These are phyloP conservation scores for Neodiprion fabricii DNA, from an alignment of 1,140 invertebrate genomes.

Conservation along the genomic window DNA sequence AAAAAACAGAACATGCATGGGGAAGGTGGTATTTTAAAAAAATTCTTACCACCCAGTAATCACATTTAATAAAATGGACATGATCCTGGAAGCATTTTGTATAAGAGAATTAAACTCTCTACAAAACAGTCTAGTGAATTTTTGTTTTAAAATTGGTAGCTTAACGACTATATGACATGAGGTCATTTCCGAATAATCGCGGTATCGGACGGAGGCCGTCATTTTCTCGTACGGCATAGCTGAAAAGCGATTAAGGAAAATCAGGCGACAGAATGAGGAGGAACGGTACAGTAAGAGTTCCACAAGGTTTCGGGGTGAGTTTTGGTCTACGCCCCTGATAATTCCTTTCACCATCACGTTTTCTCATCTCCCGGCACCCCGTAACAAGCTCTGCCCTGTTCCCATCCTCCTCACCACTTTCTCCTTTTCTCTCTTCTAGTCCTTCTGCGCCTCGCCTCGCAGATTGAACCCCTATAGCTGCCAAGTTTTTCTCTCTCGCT, in stretches of 20 bases:
- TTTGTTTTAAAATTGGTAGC: too few species aligned
- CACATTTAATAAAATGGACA: too few species aligned
- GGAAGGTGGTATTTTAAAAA: too few species aligned
- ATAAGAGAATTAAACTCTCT: too few species aligned
- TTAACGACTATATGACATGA: too few species aligned
- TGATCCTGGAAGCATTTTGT: too few species aligned
- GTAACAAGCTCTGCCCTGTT: background rate
- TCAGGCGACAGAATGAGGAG: background rate
- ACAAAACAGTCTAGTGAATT: too few species aligned
- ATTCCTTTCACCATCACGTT: background rate
- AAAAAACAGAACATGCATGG: too few species aligned
- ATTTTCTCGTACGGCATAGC: background rate
- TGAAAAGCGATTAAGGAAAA: background rate
- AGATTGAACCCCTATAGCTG: too few species aligned
- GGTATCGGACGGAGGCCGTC: too few species aligned
- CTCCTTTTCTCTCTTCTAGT: background rate
- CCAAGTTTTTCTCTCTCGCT: background rate
- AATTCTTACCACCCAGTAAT: too few species aligned
- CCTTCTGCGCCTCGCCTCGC: background rate
- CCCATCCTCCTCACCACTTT: background rate
- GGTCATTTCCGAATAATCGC: too few species aligned
- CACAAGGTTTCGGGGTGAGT: background rate
- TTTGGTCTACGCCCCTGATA: constrained; percentile 7
- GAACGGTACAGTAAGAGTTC: background rate
- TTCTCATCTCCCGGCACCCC: background rate